phyloP scores from a whole-genome alignment of 2,888 invertebrate genomes.

The Arrhopalites spinosus region DNA sequence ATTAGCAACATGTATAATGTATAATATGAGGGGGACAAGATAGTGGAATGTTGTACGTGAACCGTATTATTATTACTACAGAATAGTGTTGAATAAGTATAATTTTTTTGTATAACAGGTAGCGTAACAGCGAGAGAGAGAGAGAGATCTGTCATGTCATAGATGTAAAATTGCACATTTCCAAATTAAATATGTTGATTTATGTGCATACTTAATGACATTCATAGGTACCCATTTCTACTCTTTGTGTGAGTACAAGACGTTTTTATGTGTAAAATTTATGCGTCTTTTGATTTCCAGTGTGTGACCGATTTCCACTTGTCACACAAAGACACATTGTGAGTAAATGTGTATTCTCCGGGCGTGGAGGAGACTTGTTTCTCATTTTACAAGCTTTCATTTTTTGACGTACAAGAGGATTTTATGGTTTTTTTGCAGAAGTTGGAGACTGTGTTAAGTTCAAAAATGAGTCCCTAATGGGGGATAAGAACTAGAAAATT shows the following conservation, averaged over 20 bases:
- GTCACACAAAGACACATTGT: neutral
- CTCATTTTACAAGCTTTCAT: neutral
- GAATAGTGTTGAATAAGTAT: neutral
- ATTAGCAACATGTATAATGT: neutral
- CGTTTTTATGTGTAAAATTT: neutral
- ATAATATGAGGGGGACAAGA: neutral
- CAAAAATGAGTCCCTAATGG: too few relatives aligned
- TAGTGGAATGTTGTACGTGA: neutral
- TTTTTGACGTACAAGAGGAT: neutral
- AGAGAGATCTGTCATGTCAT: neutral
- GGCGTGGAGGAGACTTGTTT: neutral
- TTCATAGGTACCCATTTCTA: neutral
- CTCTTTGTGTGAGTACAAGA: neutral
- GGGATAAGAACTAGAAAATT: too few relatives aligned
- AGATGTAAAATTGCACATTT: neutral
- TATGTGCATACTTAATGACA: constrained; percentile 4
- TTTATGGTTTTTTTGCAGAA: neutral
- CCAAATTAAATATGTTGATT: constrained; percentile 2
- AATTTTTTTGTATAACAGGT: neutral
- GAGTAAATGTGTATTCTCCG: neutral
- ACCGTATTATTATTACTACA: neutral
- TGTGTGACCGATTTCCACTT: constrained; percentile 1
- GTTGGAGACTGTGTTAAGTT: too few relatives aligned
- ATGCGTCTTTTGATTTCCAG: neutral
- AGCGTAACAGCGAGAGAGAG: neutral